Base-by-base conservation (phyloP, 1,140 invertebrate species). In the Pteromalus puparum region DNA sequence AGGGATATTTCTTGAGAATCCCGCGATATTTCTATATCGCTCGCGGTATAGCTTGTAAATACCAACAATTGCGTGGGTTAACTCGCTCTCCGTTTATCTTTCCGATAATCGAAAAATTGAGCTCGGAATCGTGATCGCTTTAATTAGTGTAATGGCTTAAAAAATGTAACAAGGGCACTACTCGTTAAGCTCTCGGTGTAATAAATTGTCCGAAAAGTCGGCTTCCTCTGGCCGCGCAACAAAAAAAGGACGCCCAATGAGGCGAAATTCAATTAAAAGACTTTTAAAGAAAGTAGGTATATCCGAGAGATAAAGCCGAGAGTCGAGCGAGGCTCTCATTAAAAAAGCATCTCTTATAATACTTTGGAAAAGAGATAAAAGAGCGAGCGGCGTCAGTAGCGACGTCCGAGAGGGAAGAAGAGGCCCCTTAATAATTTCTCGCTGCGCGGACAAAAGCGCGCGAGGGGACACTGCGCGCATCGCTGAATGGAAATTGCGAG, bases 361-460 rank as follows among this genome's bases (percentile, higher is more conserved):
- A 65, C 15, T 21, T 26, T 61, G 48, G 48, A 65, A 53, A 53
- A 67, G 61, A 68, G 48, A 67, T 24, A 67, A 67, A 67, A 67
- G 65, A 21, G 65, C 12, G 46, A 0, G 42, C 30, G 30, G 30
- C 30, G 6, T 13, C 42, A 13, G 42, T 46, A 13, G 42, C 46
- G 46, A 48, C 15, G 65, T 42, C 38, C 9, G 65, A 1, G 24
- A 6, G n/a, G 4, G 61, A 15, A n/a, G 7, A 24, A 80, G 10
- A 48, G 65, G 24, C 38, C 42, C 12, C 65, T 81, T 1, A 48
- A 81, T 81, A 53, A 81, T 81, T 30, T 73, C 68, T 28, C n/a
- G 15, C 9, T 28, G 26, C n/a, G 1, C 26, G 9, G 53, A 81
- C 77, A 81, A 81, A 81, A 73, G 26, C 24, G 7, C 7, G 1